Conservation (phyloP, 2,888 invertebrate genomes). For the Caenorhabditis wallacei region DNA sequence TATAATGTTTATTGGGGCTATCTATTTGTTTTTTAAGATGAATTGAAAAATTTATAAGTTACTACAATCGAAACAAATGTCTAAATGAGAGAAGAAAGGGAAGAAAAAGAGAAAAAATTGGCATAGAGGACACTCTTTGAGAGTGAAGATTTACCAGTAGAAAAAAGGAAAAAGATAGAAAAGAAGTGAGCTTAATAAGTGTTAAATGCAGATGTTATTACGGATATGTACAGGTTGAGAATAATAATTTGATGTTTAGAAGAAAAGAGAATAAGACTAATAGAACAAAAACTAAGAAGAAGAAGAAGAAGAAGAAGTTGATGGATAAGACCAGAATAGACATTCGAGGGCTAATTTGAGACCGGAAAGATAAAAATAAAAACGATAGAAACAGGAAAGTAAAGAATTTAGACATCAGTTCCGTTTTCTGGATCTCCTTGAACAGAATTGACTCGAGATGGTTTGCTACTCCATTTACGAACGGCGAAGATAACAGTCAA, state of each 20-base stretch:
- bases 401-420: constrained; percentile 68
- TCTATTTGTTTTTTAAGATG: constrained; percentile 1
- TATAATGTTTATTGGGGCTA: constrained; percentile 43
- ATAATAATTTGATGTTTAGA: background rate
- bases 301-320: background rate
- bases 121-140: constrained; percentile 31
- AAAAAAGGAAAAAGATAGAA: constrained; percentile 1
- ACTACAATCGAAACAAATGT: constrained; percentile 55
- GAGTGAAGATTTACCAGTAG: constrained; percentile 48
- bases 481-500: constrained; percentile 64
- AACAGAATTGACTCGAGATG: constrained; percentile 70
- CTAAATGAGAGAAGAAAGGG: constrained; percentile 19
- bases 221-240: constrained; percentile 40
- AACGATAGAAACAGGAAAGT: no score
- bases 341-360: constrained; percentile 39
- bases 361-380: constrained; percentile 28
- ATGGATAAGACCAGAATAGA: constrained; percentile 44
- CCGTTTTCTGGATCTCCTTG: constrained; percentile 71
- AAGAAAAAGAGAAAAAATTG: constrained; percentile 18
- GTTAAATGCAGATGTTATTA: constrained; percentile 34
- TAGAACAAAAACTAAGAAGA: background rate
- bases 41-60: constrained; percentile 46
- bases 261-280: background rate
- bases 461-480: constrained; percentile 74
- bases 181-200: constrained; percentile 29